phyloP scores from a whole-genome alignment of 2,797 vertebrate genomes.

The Cottoperca gobio region DNA sequence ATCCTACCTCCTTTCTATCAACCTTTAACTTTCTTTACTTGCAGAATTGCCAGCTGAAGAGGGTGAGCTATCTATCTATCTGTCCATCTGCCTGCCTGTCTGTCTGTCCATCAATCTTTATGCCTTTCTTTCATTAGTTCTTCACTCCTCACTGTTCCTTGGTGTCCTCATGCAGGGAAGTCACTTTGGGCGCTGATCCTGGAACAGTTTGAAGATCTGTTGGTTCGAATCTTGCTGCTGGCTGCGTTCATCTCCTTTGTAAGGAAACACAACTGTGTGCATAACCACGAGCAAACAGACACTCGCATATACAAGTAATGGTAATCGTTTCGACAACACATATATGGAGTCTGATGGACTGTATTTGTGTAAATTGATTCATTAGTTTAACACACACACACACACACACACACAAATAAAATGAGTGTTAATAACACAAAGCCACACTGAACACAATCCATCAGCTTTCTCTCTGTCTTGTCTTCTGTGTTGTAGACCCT shows the following conservation, averaged over 20 bases:
- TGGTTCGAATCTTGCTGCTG: slow-evolving; percentile 86
- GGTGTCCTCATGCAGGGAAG: slow-evolving; percentile 77
- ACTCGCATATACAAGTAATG: neutral
- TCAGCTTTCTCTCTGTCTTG: neutral
- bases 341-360: neutral
- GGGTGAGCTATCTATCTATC: slow-evolving; percentile 68
- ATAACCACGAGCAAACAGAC: slow-evolving; percentile 9
- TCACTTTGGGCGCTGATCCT: slow-evolving; percentile 86
- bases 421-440: neutral
- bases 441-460: neutral
- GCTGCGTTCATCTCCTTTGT: slow-evolving; percentile 89
- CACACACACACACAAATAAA: neutral
- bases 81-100: too few relatives aligned
- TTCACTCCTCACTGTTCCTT: slow-evolving; percentile 1
- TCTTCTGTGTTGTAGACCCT: slow-evolving; percentile 73
- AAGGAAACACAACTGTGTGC: slow-evolving; percentile 61
- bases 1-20: slow-evolving; percentile 16
- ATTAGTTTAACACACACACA: too few relatives aligned
- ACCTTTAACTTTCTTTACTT: slow-evolving; percentile 13
- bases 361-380: neutral
- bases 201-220: slow-evolving; percentile 88
- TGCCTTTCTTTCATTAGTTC: too few relatives aligned
- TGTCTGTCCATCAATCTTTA: too few relatives aligned
- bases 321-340: neutral
- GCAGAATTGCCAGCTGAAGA: slow-evolving; percentile 86